Evolutionary conservation across 30 jellyfish, hydroid and myxozoan genomes (phyloP).

Genomic region (Chrysaora quinquecirrha): DNA sequence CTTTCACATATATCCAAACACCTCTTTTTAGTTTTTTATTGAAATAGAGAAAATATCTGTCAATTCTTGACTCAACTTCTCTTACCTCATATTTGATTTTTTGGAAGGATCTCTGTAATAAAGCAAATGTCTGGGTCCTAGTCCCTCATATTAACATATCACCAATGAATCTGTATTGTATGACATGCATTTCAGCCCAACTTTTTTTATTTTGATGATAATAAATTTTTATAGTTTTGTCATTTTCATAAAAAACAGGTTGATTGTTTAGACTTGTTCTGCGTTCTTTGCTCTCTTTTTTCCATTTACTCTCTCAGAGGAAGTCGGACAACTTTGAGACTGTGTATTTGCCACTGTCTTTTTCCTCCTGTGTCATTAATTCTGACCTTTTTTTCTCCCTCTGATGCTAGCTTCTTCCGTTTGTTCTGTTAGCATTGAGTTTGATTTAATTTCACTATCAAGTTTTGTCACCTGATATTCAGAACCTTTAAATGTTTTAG

Average conservation of each 20-base stretch:
- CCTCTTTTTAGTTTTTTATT: neutral
- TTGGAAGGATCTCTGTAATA: neutral
- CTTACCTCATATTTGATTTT: neutral
- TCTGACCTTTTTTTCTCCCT: neutral
- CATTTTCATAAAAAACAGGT: neutral
- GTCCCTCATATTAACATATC: neutral
- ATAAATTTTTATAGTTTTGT: neutral
- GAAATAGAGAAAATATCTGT: neutral
- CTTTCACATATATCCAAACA: neutral
- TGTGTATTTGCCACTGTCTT: slow-evolving; percentile 1
- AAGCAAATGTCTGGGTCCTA: neutral
- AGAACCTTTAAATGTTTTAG: neutral
- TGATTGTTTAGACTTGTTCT: neutral
- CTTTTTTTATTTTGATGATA: too few relatives aligned
- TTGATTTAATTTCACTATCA: neutral
- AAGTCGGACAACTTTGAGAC: neutral
- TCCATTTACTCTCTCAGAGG: neutral
- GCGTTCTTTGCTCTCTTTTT: neutral
- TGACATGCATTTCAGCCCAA: neutral
- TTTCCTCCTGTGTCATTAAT: neutral
- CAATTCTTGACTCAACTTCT: neutral
- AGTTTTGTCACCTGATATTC: neutral
- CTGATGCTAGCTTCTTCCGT: neutral
- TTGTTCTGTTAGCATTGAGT: neutral
- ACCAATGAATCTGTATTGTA: neutral